Base-by-base conservation (phyloP, 2,797 vertebrate genomes). In the Artibeus lituratus region DNA sequence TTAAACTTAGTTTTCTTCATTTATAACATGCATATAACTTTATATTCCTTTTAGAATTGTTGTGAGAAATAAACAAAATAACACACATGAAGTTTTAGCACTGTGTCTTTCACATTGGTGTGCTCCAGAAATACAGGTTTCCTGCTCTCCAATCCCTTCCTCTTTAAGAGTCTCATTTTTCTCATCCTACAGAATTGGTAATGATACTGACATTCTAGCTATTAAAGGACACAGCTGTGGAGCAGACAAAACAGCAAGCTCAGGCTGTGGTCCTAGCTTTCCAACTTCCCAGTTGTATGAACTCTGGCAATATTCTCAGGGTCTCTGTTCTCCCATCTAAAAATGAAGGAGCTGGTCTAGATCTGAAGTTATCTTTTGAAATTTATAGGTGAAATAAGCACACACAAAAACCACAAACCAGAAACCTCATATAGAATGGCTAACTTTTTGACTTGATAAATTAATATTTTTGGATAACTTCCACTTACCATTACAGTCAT, bases 331-430 rank as follows among this genome's bases (percentile, higher is more conserved):
- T 32, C 15, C 57, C 4, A 87, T 82, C 8, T 87, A 37, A 80
- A 94, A 93, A 94, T 78, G 24, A 92, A 92, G n/a, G 24, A 83
- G 4, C 19, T 55, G 6, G 9, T 65, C 15, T 85, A 91, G n/a
- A 91, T 53, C 15, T 80, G 18, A 95, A 86, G 47, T 55, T 84
- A 74, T 74, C 47, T 65, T 95, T 70, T 94, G 16, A 94, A 91
- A 77, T 83, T 10, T 11, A 69, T 55, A 89, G 57, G 39, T 91
- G 44, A 90, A 91, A 82, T 35, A 87, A 70, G 67, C 14, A 91
- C 76, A 55, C 4, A 93, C 91, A 84, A 62, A 8, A 69, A 15
- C n/a, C 57, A 65, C 35, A 94, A 93, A 87, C 37, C 5, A 62
- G 59, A 47, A 95, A 2, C 10, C 57, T 80, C 73, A 84, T 7